Conservation (phyloP, 53 echinoderm and acorn worm species). For the Antedon mediterranea region DNA sequence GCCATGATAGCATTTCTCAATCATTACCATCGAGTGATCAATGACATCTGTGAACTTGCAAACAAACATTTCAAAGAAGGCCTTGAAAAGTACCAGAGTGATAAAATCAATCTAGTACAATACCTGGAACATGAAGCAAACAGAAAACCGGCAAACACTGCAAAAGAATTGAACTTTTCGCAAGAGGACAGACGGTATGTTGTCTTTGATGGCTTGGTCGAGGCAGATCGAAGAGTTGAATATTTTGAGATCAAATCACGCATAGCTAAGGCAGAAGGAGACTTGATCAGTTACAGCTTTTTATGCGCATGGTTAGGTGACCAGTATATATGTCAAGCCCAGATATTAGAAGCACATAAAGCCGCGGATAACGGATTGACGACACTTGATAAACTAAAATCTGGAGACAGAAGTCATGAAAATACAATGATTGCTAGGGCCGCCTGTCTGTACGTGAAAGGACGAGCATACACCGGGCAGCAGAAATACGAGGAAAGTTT, state of each 20-base stretch:
- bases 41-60: not conserved
- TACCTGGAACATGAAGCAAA: conserved; percentile 36
- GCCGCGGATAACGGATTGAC: conserved; percentile 14
- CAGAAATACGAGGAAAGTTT: conserved; percentile 31
- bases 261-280: conserved; percentile 6
- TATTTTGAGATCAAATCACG: conserved; percentile 16
- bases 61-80: conserved; percentile 4
- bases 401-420: not conserved
- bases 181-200: conserved; percentile 18
- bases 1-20: not conserved
- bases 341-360: conserved; percentile 10
- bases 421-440: conserved; percentile 32
- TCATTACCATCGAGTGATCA: not conserved
- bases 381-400: conserved; percentile 12
- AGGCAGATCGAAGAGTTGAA: conserved; percentile 22
- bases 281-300: conserved; percentile 36
- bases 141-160: not conserved
- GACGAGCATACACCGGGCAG: conserved; percentile 17
- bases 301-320: conserved; percentile 59
- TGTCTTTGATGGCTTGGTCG: conserved; percentile 43
- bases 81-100: conserved; percentile 28
- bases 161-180: not conserved
- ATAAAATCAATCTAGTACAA: conserved; percentile 57
- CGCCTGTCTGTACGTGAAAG: conserved; percentile 43
- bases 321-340: conserved; percentile 28